phyloP scores from a whole-genome alignment of 2,113 vertebrate genomes.

The Mohoua ochrocephala region DNA sequence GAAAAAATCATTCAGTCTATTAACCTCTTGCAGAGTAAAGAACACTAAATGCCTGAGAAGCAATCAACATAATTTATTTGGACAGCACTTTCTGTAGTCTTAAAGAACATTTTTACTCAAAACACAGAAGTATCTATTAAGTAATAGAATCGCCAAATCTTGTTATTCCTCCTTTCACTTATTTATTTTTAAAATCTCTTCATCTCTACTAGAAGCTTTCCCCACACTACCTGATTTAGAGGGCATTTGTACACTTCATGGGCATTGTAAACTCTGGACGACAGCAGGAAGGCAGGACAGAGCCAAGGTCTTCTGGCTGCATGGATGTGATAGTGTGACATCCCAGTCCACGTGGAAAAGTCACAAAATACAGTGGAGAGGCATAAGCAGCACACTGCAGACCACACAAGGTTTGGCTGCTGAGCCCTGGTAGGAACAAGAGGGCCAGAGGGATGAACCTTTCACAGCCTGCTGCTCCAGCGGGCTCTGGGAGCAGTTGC shows the following conservation, averaged over 20 bases:
- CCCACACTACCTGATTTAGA: background rate
- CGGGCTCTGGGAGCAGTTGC: background rate
- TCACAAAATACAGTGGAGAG: rapidly evolving
- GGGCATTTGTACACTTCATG: background rate
- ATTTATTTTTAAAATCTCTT: background rate
- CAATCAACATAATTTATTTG: background rate
- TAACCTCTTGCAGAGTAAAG: background rate
- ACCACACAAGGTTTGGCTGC: rapidly evolving
- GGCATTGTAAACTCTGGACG: background rate
- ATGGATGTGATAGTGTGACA: background rate
- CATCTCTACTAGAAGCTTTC: background rate
- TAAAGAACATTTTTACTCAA: background rate
- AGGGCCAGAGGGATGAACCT: background rate
- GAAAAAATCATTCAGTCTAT: background rate
- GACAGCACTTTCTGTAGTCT: background rate
- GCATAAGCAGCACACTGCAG: background rate
- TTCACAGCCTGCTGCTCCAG: background rate
- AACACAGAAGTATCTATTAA: background rate
- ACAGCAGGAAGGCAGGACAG: background rate
- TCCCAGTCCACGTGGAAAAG: background rate
- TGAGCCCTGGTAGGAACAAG: background rate
- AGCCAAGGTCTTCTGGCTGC: background rate
- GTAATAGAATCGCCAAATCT: background rate
- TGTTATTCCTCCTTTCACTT: background rate
- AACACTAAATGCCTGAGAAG: background rate